Conservation (phyloP, 2,113 vertebrate genomes). For the Martes martes region DNA sequence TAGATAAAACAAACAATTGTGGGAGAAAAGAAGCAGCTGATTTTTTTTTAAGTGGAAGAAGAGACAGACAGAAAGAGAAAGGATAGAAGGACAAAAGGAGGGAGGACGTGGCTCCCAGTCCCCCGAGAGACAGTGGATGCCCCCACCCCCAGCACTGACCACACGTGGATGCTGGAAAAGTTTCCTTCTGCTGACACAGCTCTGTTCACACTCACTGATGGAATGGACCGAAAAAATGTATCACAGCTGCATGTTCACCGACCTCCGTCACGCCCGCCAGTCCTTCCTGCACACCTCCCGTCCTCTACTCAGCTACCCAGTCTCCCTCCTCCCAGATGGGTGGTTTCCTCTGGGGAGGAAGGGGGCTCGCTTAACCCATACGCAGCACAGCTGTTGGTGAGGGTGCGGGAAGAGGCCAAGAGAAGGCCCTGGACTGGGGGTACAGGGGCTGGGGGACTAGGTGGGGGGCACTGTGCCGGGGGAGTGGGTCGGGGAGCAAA, state of each 20-base stretch:
- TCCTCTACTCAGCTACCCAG: background rate
- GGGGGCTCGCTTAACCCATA: background rate
- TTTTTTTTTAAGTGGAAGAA: background rate
- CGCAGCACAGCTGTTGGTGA: background rate
- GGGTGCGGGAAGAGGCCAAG: background rate
- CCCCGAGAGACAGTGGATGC: background rate
- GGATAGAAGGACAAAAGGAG: background rate
- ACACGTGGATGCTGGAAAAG: background rate
- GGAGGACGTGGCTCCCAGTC: background rate
- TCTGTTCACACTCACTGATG: background rate
- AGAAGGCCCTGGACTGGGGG: background rate
- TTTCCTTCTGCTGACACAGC: background rate
- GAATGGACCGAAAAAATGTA: background rate
- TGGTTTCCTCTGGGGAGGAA: background rate
- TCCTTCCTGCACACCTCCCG: background rate
- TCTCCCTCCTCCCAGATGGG: background rate
- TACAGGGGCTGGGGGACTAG: too few relatives aligned
- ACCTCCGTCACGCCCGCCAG: too few relatives aligned
- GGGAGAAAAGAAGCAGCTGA: background rate
- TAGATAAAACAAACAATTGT: background rate
- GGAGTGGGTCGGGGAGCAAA: background rate
- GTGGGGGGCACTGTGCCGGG: fast-evolving
- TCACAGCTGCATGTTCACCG: background rate
- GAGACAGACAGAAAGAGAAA: background rate
- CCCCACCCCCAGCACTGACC: background rate